Percentiles rank a stretch among this genome's conserved stretches.
Conservation (phyloP, 2,797 vertebrate species). For the Bradypodion pumilum region DNA sequence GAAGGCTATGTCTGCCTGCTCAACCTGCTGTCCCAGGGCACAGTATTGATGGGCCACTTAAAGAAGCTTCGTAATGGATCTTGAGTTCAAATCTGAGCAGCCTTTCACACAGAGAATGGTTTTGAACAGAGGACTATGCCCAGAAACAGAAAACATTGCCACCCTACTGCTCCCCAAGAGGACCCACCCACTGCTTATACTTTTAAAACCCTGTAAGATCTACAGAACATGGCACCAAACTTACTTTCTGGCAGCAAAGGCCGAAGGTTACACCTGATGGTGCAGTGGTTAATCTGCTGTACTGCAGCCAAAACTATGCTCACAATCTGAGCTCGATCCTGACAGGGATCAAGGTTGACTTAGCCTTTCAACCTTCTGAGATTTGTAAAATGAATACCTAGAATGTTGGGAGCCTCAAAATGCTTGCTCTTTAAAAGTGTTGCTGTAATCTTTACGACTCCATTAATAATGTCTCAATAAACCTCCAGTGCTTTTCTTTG, state of each 20-base stretch:
- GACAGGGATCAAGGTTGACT: no score
- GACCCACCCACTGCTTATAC: not conserved
- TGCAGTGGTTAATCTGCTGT: no score
- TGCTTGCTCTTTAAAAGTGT: not conserved
- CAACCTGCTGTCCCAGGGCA: not conserved
- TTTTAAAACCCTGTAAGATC: not conserved
- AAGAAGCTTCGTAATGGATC: not conserved
- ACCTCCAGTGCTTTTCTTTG: not conserved
- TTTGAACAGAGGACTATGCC: not conserved
- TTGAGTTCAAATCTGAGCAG: not conserved
- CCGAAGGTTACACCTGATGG: not conserved
- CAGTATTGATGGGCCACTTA: not conserved
- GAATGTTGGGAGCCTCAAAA: no score
- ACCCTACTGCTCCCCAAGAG: not conserved
- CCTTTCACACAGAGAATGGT: not conserved
- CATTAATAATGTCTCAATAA: not conserved
- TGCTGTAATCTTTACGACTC: not conserved
- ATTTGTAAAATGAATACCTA: no score
- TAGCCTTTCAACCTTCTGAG: no score
- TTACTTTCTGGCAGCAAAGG: no score
- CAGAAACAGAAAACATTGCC: not conserved
- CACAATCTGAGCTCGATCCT: no score
- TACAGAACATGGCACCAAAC: not conserved
- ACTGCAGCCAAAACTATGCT: no score
- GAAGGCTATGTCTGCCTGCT: not conserved